Percentiles rank a stretch among this genome's conserved stretches.
Conservation (phyloP, 2,888 invertebrate genomes). For the Priapulus caudatus region DNA sequence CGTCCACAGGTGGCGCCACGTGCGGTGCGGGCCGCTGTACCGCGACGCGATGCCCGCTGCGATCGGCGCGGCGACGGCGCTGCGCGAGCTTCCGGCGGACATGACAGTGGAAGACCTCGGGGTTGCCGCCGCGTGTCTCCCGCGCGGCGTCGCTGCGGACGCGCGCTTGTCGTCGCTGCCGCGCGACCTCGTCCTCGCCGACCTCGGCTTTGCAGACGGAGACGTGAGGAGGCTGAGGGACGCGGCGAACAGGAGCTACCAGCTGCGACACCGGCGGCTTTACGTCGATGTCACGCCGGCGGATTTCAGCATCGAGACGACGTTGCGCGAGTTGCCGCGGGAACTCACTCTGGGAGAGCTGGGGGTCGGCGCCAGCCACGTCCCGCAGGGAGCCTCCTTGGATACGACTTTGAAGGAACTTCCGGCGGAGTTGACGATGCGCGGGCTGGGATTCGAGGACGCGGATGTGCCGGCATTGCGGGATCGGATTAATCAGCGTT, state of each 20-base stretch:
- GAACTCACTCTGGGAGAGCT: neutral
- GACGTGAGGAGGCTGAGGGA: neutral
- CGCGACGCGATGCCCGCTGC: too few relatives aligned
- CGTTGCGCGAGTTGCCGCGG: neutral
- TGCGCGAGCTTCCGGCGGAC: too few relatives aligned
- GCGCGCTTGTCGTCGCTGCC: too few relatives aligned
- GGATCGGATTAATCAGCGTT: too few relatives aligned
- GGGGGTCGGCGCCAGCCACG: neutral
- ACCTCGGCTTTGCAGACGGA: neutral
- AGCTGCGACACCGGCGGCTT: neutral
- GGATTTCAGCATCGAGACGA: neutral
- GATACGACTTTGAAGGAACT: too few relatives aligned
- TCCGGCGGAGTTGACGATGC: neutral
- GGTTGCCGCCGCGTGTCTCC: too few relatives aligned
- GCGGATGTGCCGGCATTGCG: neutral
- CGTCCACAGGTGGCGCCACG: too few relatives aligned
- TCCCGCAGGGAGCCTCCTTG: too few relatives aligned
- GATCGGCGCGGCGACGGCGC: too few relatives aligned
- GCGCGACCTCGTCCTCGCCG: neutral
- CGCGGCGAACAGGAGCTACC: neutral
- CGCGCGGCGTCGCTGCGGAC: too few relatives aligned
- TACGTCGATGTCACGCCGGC: constrained; percentile 3
- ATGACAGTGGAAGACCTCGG: too few relatives aligned
- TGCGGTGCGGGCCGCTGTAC: too few relatives aligned
- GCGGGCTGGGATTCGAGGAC: neutral